These are phyloP conservation scores for Eriosoma lanigerum DNA, from an alignment of 1,140 invertebrate genomes.

Conservation along the genomic window DNA sequence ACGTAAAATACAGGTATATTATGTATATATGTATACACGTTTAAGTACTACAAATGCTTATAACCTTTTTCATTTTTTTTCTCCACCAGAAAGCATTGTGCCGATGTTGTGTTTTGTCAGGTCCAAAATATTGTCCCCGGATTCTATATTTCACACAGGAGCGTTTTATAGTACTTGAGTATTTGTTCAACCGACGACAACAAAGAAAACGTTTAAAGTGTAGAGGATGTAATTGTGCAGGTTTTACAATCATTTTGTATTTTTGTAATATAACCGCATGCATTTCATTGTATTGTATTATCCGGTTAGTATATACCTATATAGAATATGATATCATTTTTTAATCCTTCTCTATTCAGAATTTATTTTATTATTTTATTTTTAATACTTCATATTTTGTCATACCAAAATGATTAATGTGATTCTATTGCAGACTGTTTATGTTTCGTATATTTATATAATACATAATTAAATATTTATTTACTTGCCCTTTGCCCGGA, in stretches of 20 bases:
- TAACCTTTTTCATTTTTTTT: neutral
- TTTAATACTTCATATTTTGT: neutral
- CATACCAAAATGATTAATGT: neutral
- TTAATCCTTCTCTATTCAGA: neutral
- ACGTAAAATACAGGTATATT: neutral
- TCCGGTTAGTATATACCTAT: neutral
- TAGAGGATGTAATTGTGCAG: conserved; percentile 24
- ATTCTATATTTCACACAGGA: neutral
- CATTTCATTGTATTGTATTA: neutral
- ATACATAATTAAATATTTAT: no score
- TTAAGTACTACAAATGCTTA: neutral
- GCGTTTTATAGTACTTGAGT: neutral
- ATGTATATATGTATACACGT: conserved; percentile 5
- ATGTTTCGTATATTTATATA: no score
- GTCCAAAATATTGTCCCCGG: conserved; percentile 4
- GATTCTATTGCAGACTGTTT: neutral
- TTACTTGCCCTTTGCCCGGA: neutral
- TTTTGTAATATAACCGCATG: neutral
- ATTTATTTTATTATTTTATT: neutral
- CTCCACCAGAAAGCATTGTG: neutral
- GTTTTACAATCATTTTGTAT: neutral
- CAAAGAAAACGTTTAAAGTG: conserved; percentile 18
- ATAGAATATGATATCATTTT: neutral
- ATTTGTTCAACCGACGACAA: conserved; percentile 3
- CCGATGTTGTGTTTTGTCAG: conserved; percentile 23